phyloP scores from a whole-genome alignment of 1,140 invertebrate species.

The Heliothis virescens region DNA sequence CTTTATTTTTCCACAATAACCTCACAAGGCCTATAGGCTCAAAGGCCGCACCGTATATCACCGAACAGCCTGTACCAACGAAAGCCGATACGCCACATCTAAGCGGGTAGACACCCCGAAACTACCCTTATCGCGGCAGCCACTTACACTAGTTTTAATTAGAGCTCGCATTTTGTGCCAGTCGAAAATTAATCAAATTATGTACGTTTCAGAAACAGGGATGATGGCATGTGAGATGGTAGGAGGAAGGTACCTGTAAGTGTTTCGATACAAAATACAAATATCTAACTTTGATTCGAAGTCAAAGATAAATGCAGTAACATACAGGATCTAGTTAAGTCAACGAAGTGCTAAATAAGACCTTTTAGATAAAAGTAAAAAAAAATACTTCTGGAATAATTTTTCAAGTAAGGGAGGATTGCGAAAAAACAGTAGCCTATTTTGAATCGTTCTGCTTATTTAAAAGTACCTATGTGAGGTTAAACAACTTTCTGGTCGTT shows the following conservation, averaged over 20 bases:
- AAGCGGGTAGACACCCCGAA: slow-evolving; percentile 63
- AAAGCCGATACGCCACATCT: slow-evolving; percentile 66
- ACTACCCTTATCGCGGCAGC: slow-evolving; percentile 79
- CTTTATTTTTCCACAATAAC: neutral
- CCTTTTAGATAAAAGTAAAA: no score
- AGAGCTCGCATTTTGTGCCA: slow-evolving; percentile 78
- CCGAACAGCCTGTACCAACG: slow-evolving; percentile 45
- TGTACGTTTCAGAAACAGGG: slow-evolving; percentile 69
- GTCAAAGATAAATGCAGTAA: no score
- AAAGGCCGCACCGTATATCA: slow-evolving; percentile 40
- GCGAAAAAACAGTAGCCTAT: no score
- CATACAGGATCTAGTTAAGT: no score
- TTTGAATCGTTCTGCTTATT: no score
- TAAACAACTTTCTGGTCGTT: no score
- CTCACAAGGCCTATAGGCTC: neutral
- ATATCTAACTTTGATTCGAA: no score
- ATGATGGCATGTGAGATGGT: slow-evolving; percentile 57
- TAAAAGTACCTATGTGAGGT: no score
- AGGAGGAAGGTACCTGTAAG: neutral
- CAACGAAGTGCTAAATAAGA: no score
- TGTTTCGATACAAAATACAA: no score
- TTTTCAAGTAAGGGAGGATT: no score
- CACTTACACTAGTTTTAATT: slow-evolving; percentile 86
- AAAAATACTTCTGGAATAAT: no score
- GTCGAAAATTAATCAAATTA: slow-evolving; percentile 85